These are phyloP conservation scores for Triplophysa bombifrons DNA, from an alignment of 2,797 vertebrate genomes.

Conservation along the genomic window DNA sequence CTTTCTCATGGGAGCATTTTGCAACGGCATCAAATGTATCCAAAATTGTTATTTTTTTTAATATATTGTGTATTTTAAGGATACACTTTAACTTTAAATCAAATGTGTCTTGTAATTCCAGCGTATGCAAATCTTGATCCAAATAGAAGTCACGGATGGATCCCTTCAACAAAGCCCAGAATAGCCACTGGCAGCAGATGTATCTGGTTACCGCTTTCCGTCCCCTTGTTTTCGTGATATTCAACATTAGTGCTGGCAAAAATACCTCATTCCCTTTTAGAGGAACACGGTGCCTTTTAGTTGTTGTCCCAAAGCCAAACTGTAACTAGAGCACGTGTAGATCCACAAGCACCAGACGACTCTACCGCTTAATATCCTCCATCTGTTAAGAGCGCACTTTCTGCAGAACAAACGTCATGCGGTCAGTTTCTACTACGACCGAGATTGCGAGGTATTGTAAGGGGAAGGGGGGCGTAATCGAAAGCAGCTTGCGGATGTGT, in stretches of 20 bases:
- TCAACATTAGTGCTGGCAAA: conserved; percentile 25
- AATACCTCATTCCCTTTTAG: conserved; percentile 21
- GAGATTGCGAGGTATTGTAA: conserved; percentile 10
- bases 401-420: conserved; percentile 15
- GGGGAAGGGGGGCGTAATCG: conserved; percentile 32
- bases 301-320: conserved; percentile 40
- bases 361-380: conserved; percentile 35
- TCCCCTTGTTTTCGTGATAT: conserved; percentile 29
- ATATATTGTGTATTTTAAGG: background rate
- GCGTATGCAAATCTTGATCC: conserved; percentile 8
- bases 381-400: conserved; percentile 29
- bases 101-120: background rate
- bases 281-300: conserved; percentile 26
- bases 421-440: conserved; percentile 13
- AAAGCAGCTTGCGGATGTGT: conserved; percentile 34
- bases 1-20: too few relatives aligned
- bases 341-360: conserved; percentile 33
- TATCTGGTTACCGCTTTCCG: conserved; percentile 35
- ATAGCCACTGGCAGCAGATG: conserved; percentile 37
- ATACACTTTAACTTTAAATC: conserved; percentile 11
- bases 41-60: background rate
- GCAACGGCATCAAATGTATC: too few relatives aligned
- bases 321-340: conserved; percentile 32
- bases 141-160: conserved; percentile 3
- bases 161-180: conserved; percentile 3